phyloP scores from a whole-genome alignment of 2,113 vertebrate species.

The Aphyosemion australe region DNA sequence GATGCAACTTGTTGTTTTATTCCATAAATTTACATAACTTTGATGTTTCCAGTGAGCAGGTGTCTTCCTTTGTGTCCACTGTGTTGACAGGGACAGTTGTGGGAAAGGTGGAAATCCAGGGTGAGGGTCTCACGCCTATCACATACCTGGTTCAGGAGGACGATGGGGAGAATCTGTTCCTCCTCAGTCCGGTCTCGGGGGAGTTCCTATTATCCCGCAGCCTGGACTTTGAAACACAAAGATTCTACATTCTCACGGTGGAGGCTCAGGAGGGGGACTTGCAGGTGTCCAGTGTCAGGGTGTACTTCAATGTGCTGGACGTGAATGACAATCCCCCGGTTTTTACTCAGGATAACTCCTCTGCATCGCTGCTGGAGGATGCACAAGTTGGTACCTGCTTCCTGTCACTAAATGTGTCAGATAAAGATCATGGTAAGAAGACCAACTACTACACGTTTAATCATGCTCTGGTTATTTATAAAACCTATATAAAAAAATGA shows the following conservation, averaged over 20 bases:
- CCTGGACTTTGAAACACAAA: constrained; percentile 78
- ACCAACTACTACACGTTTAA: not conserved
- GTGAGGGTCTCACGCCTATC: constrained; percentile 51
- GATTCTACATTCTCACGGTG: constrained; percentile 75
- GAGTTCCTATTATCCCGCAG: constrained; percentile 78
- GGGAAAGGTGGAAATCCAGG: constrained; percentile 63
- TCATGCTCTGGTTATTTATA: not conserved
- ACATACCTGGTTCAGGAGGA: constrained; percentile 76
- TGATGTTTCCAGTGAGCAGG: not conserved
- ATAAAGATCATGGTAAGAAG: constrained; percentile 76
- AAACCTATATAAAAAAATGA: too few relatives aligned
- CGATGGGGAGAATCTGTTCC: constrained; percentile 78
- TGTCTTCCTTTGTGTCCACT: constrained; percentile 9
- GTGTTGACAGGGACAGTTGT: constrained; percentile 75
- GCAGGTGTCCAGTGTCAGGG: constrained; percentile 67
- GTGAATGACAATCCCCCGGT: constrained; percentile 80
- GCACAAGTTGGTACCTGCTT: constrained; percentile 65
- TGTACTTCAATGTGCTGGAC: constrained; percentile 79
- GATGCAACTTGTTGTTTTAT: not conserved
- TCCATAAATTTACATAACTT: not conserved
- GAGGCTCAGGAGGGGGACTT: constrained; percentile 53
- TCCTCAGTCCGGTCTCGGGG: constrained; percentile 75
- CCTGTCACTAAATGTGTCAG: constrained; percentile 72
- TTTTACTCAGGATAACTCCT: constrained; percentile 62
- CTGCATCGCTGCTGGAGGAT: constrained; percentile 66